Percentiles rank a stretch among this genome's conserved stretches.
These are phyloP conservation scores for Diaperis boleti DNA, from an alignment of 2,888 invertebrate species.

Conservation along the genomic window DNA sequence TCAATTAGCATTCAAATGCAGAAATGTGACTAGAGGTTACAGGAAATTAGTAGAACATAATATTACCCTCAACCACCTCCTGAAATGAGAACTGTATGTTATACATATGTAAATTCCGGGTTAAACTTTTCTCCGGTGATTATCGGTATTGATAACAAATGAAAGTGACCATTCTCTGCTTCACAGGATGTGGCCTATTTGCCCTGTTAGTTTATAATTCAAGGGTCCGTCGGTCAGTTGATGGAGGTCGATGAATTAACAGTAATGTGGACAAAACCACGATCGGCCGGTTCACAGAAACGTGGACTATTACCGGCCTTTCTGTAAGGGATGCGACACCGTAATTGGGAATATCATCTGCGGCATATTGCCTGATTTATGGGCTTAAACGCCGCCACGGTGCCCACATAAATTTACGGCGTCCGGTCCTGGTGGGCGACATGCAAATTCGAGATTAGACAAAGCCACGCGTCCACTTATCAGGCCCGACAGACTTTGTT, in stretches of 20 bases:
- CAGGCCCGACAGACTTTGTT: no score
- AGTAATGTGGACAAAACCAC: constrained; percentile 42
- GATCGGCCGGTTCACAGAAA: constrained; percentile 24
- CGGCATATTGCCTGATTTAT: constrained; percentile 57
- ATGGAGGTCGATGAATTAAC: constrained; percentile 45
- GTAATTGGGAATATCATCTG: constrained; percentile 53
- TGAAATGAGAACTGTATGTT: no score
- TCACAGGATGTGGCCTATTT: constrained; percentile 37
- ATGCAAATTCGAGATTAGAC: constrained; percentile 2
- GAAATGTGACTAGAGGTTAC: no score
- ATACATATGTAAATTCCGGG: no score
- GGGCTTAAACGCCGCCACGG: constrained; percentile 44
- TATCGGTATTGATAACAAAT: no score
- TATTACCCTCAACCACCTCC: no score
- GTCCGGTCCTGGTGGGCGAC: constrained; percentile 17
- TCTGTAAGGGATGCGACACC: constrained; percentile 36
- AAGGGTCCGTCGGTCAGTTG: constrained; percentile 17
- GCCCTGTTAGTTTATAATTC: constrained; percentile 40
- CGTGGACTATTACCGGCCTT: constrained; percentile 24
- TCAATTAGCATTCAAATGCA: no score
- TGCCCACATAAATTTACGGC: constrained; percentile 50
- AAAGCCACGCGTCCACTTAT: not conserved
- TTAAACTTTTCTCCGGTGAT: no score
- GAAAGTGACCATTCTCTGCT: constrained; percentile 1
- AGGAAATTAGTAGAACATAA: no score